Evolutionary conservation across 2,888 invertebrate species (phyloP).

Genomic region (Petrolisthes cinctipes): DNA sequence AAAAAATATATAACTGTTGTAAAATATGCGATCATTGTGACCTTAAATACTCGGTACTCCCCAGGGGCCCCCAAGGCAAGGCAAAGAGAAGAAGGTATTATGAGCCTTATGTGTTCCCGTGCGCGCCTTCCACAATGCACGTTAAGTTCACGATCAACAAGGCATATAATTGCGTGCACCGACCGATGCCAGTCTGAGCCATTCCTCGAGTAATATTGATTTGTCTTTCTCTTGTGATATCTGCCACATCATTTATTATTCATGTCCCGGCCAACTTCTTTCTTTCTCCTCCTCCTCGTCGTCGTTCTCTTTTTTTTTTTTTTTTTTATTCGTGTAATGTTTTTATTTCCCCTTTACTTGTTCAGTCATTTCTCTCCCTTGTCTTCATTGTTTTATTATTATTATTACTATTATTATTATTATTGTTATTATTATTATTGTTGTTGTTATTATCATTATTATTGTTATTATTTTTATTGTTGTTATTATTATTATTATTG

Average conservation of each 20-base stretch:
- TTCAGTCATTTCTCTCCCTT: no score
- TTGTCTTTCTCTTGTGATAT: constrained; percentile 63
- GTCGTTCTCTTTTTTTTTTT: neutral
- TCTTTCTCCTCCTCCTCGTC: constrained; percentile 33
- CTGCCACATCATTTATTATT: constrained; percentile 63
- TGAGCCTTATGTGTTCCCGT: constrained; percentile 48
- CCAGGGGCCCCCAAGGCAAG: constrained; percentile 12
- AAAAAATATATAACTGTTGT: constrained; percentile 23
- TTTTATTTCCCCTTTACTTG: no score
- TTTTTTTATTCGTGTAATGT: no score
- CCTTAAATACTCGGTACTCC: constrained; percentile 59
- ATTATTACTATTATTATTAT: no score
- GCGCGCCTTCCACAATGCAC: constrained; percentile 58
- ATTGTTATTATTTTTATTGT: no score
- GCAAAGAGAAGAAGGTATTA: constrained; percentile 32
- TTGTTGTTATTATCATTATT: no score
- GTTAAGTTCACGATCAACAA: constrained; percentile 58
- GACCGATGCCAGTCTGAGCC: constrained; percentile 35
- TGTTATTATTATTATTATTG: no score
- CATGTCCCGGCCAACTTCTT: constrained; percentile 44
- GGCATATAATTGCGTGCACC: constrained; percentile 63
- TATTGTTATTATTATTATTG: no score
- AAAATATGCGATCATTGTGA: constrained; percentile 51
- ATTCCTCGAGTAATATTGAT: constrained; percentile 64
- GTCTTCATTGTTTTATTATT: no score